Evolutionary conservation across 2,113 vertebrate genomes (phyloP), one percentile per base, ranked within the genome.

Genomic region (Sebastes schlegelii): DNA sequence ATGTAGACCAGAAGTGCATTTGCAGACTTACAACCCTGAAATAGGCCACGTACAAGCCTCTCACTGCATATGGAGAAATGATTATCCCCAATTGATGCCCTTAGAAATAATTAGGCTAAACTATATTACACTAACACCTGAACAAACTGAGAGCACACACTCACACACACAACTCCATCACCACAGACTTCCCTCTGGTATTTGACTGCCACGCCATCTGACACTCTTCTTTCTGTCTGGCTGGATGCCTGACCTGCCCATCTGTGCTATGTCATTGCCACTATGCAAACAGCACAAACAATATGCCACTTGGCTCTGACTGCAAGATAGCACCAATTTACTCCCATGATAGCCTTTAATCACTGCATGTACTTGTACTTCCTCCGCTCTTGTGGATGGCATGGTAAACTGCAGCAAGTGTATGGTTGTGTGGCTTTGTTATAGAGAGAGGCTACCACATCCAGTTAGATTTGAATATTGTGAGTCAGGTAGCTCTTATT

Each of bases 191-290:
- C 55, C 55, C 75, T 4, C 13, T 70, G 64, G 71, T 74, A 80
- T 71, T 79, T 69, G 51, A 64, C 74, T 42, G 45, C 46, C 66
- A 8, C n/a, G 64, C 69, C 79, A 84, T 62, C 68, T 88, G 76
- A 89, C 82, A 65, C 49, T 21, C 63, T 57, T 52, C 21, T 43
- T 4, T 46, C 42, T 54, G 54, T 12, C 62, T 82, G 83, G 73
- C 80, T 69, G 14, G 21, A 17, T 19, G 89, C 81, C 86, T 57
- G 77, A 64, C 64, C 73, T 65, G 79, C 61, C 62, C 78, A 79
- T 85, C 73, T 90, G 85, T 75, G 72, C 82, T 54, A 60, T 82
- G 69, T 62, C 74, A 75, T 0, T 58, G 74, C 46, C 87, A 80
- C 83, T 74, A 64, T 60, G 73, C 79, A 80, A 71, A 81, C 67